Conservation (phyloP, 2,888 invertebrate species). For the Anthophora plumipes region DNA sequence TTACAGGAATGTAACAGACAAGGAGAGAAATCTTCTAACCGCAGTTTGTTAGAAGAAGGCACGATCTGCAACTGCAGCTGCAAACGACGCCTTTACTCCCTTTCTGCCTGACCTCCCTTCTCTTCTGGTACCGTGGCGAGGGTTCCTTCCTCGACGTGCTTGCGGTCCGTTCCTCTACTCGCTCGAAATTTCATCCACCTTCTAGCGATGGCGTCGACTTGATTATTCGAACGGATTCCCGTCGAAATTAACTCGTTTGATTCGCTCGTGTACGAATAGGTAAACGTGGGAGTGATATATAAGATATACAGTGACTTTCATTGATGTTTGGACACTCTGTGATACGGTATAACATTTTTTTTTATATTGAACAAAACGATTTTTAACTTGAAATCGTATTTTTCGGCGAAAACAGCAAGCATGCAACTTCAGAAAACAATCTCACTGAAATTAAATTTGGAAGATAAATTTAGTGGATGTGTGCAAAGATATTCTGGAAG, state of each 20-base stretch:
- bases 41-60: slow-evolving; percentile 59
- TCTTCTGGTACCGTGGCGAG: slow-evolving; percentile 6
- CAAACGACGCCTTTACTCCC: slow-evolving; percentile 31
- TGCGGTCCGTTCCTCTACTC: slow-evolving; percentile 62
- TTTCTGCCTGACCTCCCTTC: slow-evolving; percentile 22
- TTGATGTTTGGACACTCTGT: too few relatives aligned
- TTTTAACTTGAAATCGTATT: too few relatives aligned
- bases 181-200: slow-evolving; percentile 58
- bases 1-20: neutral
- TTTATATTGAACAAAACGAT: too few relatives aligned
- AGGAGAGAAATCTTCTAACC: slow-evolving; percentile 30
- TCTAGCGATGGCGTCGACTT: slow-evolving; percentile 39
- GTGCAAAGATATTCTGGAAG: too few relatives aligned
- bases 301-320: too few relatives aligned
- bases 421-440: too few relatives aligned
- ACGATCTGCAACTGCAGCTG: slow-evolving; percentile 45
- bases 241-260: neutral
- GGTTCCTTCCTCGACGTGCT: slow-evolving; percentile 59
- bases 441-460: too few relatives aligned
- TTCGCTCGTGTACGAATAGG: too few relatives aligned
- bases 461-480: too few relatives aligned
- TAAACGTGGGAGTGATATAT: neutral
- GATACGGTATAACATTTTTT: too few relatives aligned
- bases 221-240: neutral
- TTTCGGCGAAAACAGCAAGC: too few relatives aligned